Evolutionary conservation across 2,797 vertebrate species (phyloP), one percentile per base, ranked within the genome.

Genomic region (Myripristis murdjan): DNA sequence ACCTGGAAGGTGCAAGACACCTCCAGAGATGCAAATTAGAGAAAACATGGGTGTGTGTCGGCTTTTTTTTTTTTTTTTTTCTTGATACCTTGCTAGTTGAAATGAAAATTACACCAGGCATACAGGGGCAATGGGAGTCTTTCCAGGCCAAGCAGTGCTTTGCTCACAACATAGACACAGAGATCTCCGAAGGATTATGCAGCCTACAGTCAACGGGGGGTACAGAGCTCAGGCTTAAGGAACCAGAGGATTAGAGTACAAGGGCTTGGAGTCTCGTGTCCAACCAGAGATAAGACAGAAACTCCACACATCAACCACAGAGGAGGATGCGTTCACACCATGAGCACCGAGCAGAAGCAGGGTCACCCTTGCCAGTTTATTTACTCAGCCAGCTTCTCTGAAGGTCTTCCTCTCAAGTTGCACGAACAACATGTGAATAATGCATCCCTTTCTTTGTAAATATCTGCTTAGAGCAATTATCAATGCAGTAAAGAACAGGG

Each of bases 131-230:
- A 56, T 43, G 66, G 83, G 70, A 83, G 66, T 49, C 16, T 10
- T 77, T 87, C 81, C 64, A 66, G 74, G 18, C 77, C 65, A 79
- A 49, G 71, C 64, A 62, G 79, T 18, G 79, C 87, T 85, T 84
- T 87, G 83, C 88, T 77, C 75, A 73, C 77, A 81, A 77, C 86
- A 75, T 70, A 73, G 70, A 67, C 81, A 52, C 41, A 18, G 71
- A 89, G 92, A 91, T 92, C 89, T 89, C 71, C 58, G 52, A 86
- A 89, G 91, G 90, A 93, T 93, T 92, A 93, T 79, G 83, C 72
- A 68, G 83, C 69, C 77, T 71, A 57, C 85, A 81, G 86, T 84
- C 84, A 75, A 81, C 69, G 52, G 90, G 89, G 87, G 89, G 82
- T 79, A 73, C 82, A 79, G 77, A 73, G 84, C 83, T 85, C 79